Evolutionary conservation across 2,113 vertebrate species (phyloP).

Genomic region (Pantherophis guttatus): DNA sequence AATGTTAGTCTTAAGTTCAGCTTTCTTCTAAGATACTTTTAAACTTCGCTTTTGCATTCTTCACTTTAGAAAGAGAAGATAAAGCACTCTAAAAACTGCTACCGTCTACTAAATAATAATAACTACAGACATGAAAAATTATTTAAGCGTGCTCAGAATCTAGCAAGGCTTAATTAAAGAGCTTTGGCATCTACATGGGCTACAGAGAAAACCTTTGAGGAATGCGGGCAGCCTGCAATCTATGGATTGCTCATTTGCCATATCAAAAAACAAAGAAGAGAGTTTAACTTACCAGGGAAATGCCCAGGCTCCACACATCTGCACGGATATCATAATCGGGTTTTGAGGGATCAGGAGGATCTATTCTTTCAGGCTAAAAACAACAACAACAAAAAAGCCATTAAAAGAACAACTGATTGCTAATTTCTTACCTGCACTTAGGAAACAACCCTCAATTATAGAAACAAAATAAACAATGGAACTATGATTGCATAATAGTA

Average conservation of each 20-base stretch:
- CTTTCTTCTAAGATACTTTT: neutral
- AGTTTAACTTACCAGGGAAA: slow-evolving; percentile 80
- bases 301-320: slow-evolving; percentile 93
- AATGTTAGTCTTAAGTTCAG: neutral
- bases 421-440: neutral
- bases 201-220: neutral
- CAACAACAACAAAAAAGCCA: neutral
- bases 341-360: slow-evolving; percentile 92
- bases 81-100: neutral
- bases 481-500: neutral
- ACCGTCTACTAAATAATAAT: neutral
- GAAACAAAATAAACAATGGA: neutral
- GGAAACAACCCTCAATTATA: neutral
- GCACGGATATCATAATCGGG: slow-evolving; percentile 94
- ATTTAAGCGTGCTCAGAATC: neutral
- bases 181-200: neutral
- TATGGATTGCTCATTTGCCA: neutral
- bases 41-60: neutral
- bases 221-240: neutral
- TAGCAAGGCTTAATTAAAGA: neutral
- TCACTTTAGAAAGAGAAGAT: neutral
- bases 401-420: neutral
- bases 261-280: neutral
- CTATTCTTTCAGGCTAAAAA: slow-evolving; percentile 88
- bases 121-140: neutral